Base-by-base conservation (phyloP, 1,140 invertebrate genomes). In the Aporrectodea caliginosa region DNA sequence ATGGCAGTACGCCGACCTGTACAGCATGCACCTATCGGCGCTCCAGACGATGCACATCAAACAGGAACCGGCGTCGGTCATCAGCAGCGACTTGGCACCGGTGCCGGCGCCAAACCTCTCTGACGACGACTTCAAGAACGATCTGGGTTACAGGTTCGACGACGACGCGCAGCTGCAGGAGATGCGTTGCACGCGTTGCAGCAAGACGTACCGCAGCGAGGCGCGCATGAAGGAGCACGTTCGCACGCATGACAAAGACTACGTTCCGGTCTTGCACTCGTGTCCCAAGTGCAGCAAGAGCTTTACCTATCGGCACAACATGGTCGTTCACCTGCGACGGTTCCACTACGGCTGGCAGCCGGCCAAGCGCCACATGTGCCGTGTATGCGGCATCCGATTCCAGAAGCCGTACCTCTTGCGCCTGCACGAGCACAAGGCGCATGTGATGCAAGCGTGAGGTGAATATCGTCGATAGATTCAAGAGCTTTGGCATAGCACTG, bases 201-300 rank as follows among this genome's bases (percentile, higher is more conserved):
- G 58, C 1, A 77, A 77, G 43, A 68, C 58, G 14, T 77, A 77
- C 43, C 75, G 75, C 75, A 77, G 75, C 58, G 75, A 77, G 34
- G 35, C 75, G n/a, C 75, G 75, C 2, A 35, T 77, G 1, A 35
- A 68, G 27, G 75, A 77, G 43, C 75, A 77, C 58, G 33, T 31
- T 29, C 35, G 58, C 35, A 77, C 75, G 58, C 75, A 77, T 35
- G 75, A 77, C 75, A 77, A 77, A 35, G 58, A 77, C 75, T 77
- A 77, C 75, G 58, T 77, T 1, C 35, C 35, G 35, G 75, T 77
- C 2, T 77, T 58, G 22, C 75, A 77, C 75, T 77, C 75, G 35
- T 77, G 75, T 30, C 75, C 75, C 1, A 77, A 69, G 58, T 77
- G 75, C 75, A 35, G 75, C 43, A 35, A 68, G 29, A 35, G 35